Evolutionary conservation across 2,888 invertebrate genomes (phyloP).

Genomic region (Fragum sueziense): DNA sequence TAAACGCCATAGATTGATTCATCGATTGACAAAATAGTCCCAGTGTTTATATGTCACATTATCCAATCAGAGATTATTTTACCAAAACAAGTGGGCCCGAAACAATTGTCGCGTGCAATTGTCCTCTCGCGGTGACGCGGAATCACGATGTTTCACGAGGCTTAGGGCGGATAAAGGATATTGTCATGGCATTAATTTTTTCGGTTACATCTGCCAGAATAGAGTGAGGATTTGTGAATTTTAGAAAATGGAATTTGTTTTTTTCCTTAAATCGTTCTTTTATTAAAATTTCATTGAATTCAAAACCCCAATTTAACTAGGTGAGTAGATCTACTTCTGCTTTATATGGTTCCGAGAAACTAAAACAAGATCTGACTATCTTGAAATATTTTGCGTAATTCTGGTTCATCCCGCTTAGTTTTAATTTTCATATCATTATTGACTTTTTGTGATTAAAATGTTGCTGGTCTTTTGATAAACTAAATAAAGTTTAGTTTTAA

Average conservation of each 20-base stretch:
- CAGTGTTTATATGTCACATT: conserved; percentile 1
- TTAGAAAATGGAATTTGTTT: neutral
- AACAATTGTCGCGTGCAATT: conserved; percentile 6
- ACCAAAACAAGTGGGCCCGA: neutral
- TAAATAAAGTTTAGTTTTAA: too few relatives aligned
- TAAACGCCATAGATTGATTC: too few relatives aligned
- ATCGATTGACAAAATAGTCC: neutral
- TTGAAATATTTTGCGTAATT: too few relatives aligned
- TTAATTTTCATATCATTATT: too few relatives aligned
- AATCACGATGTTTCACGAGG: conserved; percentile 9
- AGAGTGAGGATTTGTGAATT: neutral
- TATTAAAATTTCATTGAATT: neutral
- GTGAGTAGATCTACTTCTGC: too few relatives aligned
- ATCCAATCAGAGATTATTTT: conserved; percentile 8
- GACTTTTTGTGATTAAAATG: too few relatives aligned
- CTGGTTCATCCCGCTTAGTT: too few relatives aligned
- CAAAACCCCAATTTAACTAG: too few relatives aligned
- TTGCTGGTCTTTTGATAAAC: too few relatives aligned
- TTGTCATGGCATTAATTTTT: neutral
- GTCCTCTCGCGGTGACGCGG: conserved; percentile 12
- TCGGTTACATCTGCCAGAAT: neutral
- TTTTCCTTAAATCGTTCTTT: neutral
- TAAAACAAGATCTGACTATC: too few relatives aligned
- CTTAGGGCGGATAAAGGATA: neutral
- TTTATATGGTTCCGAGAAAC: too few relatives aligned